These are phyloP conservation scores for Halictus rubicundus DNA, from an alignment of 1,140 invertebrate species.

Conservation along the genomic window DNA sequence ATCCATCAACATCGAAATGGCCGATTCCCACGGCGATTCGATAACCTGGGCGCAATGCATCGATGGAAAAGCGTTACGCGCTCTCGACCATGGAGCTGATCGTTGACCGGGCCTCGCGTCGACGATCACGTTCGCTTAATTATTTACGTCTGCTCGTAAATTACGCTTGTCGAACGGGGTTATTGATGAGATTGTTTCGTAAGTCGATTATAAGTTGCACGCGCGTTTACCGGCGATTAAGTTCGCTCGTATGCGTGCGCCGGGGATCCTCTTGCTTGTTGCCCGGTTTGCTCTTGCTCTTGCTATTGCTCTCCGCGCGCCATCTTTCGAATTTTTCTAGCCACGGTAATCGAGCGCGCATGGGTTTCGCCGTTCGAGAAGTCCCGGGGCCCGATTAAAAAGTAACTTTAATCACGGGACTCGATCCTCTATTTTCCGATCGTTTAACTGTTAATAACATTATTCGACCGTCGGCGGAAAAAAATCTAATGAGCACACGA, in stretches of 20 bases:
- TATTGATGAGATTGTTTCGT: conserved; percentile 54
- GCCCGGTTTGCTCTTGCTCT: too few relatives aligned
- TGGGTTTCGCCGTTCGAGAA: not conserved
- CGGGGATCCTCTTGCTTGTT: too few relatives aligned
- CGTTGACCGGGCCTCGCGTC: conserved; percentile 20
- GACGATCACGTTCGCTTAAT: conserved; percentile 49
- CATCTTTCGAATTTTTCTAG: conserved; percentile 3
- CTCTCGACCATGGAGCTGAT: conserved; percentile 14
- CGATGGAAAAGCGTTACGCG: conserved; percentile 15
- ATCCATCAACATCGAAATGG: not conserved
- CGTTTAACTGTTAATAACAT: conserved; percentile 1
- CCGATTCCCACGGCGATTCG: not conserved
- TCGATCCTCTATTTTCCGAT: not conserved
- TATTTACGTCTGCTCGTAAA: conserved; percentile 51
- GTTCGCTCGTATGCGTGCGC: conserved; percentile 23
- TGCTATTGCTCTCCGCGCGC: too few relatives aligned
- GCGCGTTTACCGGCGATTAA: conserved; percentile 42
- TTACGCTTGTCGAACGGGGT: conserved; percentile 49
- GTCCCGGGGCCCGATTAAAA: not conserved
- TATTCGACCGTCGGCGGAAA: not conserved
- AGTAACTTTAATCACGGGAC: conserved; percentile 15
- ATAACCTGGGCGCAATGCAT: not conserved
- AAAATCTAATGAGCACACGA: not conserved
- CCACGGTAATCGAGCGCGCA: conserved; percentile 11
- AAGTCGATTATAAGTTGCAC: conserved; percentile 47